phyloP scores from a whole-genome alignment of 53 echinoderm and acorn worm genomes.

The Zoroaster sp. region DNA sequence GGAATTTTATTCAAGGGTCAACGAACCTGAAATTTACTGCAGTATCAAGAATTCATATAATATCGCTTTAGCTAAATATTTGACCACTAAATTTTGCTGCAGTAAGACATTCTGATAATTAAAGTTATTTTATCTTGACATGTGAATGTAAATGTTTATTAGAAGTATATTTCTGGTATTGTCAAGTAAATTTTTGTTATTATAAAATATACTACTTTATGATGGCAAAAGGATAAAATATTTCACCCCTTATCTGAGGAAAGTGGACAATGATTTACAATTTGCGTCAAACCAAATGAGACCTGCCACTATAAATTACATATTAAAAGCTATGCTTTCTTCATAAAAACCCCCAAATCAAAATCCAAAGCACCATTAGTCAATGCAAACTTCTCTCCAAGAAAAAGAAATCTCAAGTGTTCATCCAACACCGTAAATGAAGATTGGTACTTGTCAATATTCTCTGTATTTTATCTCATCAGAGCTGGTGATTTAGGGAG shows the following conservation, averaged over 20 bases:
- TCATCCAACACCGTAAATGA: neutral
- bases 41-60: no score
- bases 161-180: neutral
- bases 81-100: neutral
- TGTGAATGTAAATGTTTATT: neutral
- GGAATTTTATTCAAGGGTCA: no score
- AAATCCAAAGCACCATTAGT: neutral
- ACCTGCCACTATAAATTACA: neutral
- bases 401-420: neutral
- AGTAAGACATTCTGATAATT: no score
- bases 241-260: neutral
- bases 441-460: neutral
- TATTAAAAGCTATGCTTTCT: neutral
- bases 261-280: slow-evolving; percentile 17
- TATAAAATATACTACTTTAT: neutral
- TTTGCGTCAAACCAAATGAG: slow-evolving; percentile 21
- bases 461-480: neutral
- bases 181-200: neutral
- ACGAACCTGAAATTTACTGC: no score
- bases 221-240: neutral
- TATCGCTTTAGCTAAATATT: neutral
- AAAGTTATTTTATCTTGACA: no score
- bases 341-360: neutral
- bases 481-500: neutral
- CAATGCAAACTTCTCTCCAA: neutral